These are phyloP conservation scores for Morone chrysops DNA, from an alignment of 2,113 vertebrate genomes.

Conservation along the genomic window DNA sequence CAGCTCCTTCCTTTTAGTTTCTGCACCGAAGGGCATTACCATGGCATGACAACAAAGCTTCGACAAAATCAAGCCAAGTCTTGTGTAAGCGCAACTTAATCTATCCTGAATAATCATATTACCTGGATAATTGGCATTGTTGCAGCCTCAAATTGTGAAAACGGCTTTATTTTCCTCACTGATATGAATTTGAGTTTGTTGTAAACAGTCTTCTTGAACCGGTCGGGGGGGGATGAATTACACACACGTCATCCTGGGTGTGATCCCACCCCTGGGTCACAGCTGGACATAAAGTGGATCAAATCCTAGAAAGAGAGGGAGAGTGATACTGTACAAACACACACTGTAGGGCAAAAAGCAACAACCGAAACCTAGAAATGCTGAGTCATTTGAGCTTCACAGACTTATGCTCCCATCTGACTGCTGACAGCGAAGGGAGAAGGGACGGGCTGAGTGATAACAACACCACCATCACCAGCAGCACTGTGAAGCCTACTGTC, in stretches of 20 bases:
- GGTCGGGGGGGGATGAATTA: slow-evolving; percentile 67
- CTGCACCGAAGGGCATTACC: background rate
- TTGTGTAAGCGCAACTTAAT: slow-evolving; percentile 18
- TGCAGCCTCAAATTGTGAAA: slow-evolving; percentile 20
- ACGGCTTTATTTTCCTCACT: slow-evolving; percentile 38
- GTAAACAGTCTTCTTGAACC: slow-evolving; percentile 59
- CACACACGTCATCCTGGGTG: slow-evolving; percentile 59
- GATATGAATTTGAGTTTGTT: slow-evolving; percentile 39
- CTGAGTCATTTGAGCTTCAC: slow-evolving; percentile 62
- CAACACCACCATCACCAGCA: slow-evolving; percentile 59
- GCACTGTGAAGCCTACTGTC: slow-evolving; percentile 33
- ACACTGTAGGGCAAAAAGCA: background rate
- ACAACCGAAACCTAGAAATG: slow-evolving; percentile 44
- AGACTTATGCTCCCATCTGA: slow-evolving; percentile 47
- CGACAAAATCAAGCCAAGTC: slow-evolving; percentile 3
- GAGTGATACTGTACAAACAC: slow-evolving; percentile 28
- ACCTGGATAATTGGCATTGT: slow-evolving; percentile 42
- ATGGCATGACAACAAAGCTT: slow-evolving; percentile 18
- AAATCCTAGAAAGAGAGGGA: slow-evolving; percentile 30
- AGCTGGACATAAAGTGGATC: slow-evolving; percentile 35
- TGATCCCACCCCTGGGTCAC: slow-evolving; percentile 49
- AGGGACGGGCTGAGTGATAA: slow-evolving; percentile 61
- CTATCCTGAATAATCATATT: slow-evolving; percentile 47
- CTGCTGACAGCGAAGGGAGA: slow-evolving; percentile 51
- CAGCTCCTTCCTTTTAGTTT: background rate